phyloP scores from a whole-genome alignment of 1,140 invertebrate genomes.

The Drosophila truncata region DNA sequence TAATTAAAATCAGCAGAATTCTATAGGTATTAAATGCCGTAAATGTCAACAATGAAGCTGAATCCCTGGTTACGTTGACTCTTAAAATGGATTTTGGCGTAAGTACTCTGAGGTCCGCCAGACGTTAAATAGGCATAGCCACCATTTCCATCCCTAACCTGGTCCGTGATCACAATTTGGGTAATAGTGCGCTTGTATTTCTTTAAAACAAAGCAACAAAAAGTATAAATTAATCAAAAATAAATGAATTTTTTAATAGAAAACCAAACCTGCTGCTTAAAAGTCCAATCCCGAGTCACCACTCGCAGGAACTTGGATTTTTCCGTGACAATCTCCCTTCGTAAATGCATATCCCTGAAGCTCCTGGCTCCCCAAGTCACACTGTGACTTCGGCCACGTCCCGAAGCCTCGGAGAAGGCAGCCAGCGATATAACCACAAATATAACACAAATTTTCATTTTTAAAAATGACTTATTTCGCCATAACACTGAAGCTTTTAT shows the following conservation, averaged over 20 bases:
- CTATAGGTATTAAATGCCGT: constrained; percentile 68
- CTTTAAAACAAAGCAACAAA: neutral
- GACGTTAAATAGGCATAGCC: constrained; percentile 85
- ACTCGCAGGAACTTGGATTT: constrained; percentile 84
- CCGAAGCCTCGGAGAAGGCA: constrained; percentile 17
- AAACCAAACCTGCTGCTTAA: constrained; percentile 49
- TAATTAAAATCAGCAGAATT: constrained; percentile 19
- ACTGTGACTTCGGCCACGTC: constrained; percentile 61
- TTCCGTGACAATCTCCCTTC: constrained; percentile 80
- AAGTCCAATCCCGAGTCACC: constrained; percentile 61
- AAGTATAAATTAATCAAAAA: neutral
- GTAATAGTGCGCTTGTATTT: constrained; percentile 81
- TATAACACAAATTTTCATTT: constrained; percentile 49
- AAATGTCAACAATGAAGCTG: constrained; percentile 86
- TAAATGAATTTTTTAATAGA: neutral
- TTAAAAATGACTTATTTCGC: constrained; percentile 18
- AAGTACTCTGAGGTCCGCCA: constrained; percentile 85
- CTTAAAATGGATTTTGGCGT: constrained; percentile 86
- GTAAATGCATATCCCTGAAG: constrained; percentile 69
- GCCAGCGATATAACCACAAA: constrained; percentile 30
- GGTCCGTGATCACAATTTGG: constrained; percentile 86
- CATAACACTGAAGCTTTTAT: constrained; percentile 14
- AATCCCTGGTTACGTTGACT: constrained; percentile 86
- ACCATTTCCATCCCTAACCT: constrained; percentile 86
- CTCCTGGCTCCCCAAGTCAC: constrained; percentile 69